These are phyloP conservation scores for Calliphora vicina DNA, from an alignment of 1,140 invertebrate genomes.

Conservation along the genomic window DNA sequence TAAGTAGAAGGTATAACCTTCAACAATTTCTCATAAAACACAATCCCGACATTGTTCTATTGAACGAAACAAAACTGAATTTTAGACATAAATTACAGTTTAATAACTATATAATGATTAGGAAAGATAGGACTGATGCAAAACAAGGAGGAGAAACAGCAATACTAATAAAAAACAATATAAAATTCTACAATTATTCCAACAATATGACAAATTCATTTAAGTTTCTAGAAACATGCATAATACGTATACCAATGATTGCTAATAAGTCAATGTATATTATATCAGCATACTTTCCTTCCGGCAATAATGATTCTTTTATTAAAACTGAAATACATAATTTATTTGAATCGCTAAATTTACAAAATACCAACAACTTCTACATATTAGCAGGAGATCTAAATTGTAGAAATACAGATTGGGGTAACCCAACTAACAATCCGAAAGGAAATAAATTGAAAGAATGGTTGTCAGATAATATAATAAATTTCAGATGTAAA, in stretches of 20 bases:
- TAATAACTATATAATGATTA: background rate
- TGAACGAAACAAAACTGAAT: slow-evolving; percentile 1
- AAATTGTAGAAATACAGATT: too few relatives aligned
- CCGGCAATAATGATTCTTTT: background rate
- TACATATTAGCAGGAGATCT: background rate
- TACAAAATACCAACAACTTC: background rate
- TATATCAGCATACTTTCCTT: slow-evolving; percentile 6
- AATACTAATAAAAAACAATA: background rate
- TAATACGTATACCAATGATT: background rate
- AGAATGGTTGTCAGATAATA: background rate
- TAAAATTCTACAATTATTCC: slow-evolving; percentile 16
- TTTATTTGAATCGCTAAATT: background rate
- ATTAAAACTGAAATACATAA: background rate
- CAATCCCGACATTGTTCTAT: background rate
- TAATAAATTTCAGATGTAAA: background rate
- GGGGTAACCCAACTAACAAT: slow-evolving; percentile 7
- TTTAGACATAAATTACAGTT: background rate
- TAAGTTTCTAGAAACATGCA: background rate
- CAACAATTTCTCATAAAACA: too few relatives aligned
- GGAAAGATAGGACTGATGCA: background rate
- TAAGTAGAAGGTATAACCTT: too few relatives aligned
- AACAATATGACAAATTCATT: too few relatives aligned
- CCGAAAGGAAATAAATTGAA: background rate
- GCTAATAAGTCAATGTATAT: slow-evolving; percentile 19
- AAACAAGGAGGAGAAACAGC: background rate